phyloP scores from a whole-genome alignment of 2,888 invertebrate genomes.

The Drosophila mayaguana region DNA sequence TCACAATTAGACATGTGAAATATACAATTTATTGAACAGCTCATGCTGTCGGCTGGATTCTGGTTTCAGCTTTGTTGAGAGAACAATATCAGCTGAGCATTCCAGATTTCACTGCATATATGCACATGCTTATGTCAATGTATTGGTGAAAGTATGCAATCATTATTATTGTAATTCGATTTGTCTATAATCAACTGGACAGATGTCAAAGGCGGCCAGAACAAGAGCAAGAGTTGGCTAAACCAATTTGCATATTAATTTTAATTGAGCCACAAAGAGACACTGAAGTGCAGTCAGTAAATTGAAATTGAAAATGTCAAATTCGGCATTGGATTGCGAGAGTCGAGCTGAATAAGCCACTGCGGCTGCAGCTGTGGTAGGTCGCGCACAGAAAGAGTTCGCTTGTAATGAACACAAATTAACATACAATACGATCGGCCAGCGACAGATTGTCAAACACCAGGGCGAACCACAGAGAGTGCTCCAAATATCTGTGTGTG shows the following conservation, averaged over 20 bases:
- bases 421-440: slow-evolving; percentile 63
- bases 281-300: slow-evolving; percentile 40
- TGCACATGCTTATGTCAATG: neutral
- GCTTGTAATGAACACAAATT: slow-evolving; percentile 65
- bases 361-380: slow-evolving; percentile 56
- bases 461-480: slow-evolving; percentile 37
- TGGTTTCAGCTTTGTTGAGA: slow-evolving; percentile 43
- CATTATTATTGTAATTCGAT: slow-evolving; percentile 28
- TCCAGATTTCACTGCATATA: slow-evolving; percentile 31
- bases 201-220: slow-evolving; percentile 46
- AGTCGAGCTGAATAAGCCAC: slow-evolving; percentile 53
- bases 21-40: slow-evolving; percentile 36
- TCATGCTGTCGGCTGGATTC: slow-evolving; percentile 37
- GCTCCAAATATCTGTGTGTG: slow-evolving; percentile 10
- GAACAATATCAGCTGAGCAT: slow-evolving; percentile 25
- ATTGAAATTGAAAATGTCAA: slow-evolving; percentile 72
- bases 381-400: slow-evolving; percentile 29
- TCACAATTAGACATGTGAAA: slow-evolving; percentile 43
- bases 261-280: slow-evolving; percentile 64
- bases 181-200: slow-evolving; percentile 61
- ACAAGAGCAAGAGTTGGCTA: slow-evolving; percentile 8
- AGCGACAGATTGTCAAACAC: slow-evolving; percentile 68
- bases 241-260: slow-evolving; percentile 77
- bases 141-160: slow-evolving; percentile 37
- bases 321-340: slow-evolving; percentile 38